Evolutionary conservation across 2,888 invertebrate genomes (phyloP), one percentile per base, ranked within the genome.

Genomic region (Hemicrepidius hirtus): DNA sequence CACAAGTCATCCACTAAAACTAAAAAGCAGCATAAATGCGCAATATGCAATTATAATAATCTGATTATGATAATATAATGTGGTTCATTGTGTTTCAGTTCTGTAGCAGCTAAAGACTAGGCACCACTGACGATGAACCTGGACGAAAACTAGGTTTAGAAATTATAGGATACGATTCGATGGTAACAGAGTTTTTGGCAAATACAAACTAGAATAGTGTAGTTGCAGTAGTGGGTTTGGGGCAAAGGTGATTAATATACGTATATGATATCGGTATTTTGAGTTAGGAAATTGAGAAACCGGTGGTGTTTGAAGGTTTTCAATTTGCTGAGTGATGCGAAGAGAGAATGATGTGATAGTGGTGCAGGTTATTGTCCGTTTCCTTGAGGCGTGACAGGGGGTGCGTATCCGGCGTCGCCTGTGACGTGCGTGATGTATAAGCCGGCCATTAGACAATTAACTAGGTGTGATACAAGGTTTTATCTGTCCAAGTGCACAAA

Each of bases 391-490:
- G 60, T 41, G 50, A 49, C 24, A 50, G 60, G 37, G 53, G 63
- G 53, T 53, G 53, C 55, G 65, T 62, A 62, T 37, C 57, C 57
- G 37, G 57, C 57, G 57, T 57, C 57, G 57, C 18, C 16, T 57
- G 57, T 57, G 57, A 57, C 57, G 57, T 57, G 57, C 41, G 46
- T 57, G 50, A 55, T 57, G 24, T 68, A 68, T 60, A 59, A 57
- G 63, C 50, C 20, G 50, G 62, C 53, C 71, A 68, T 71, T 70
- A 75, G 50, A 68, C 73, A 75, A 75, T 73, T 75, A 71, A 49
- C 78, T 79, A 78, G 79, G 79, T 81, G 80, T 80, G 79, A 80
- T 80, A 80, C 80, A 80, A 79, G 78, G 77, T 77, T 75, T 78
- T 80, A 81, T 80, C 78, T 80, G 79, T 76, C 80, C 80, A 78